Base-by-base conservation (phyloP, 1,140 invertebrate genomes). In the Fopius arisanus region DNA sequence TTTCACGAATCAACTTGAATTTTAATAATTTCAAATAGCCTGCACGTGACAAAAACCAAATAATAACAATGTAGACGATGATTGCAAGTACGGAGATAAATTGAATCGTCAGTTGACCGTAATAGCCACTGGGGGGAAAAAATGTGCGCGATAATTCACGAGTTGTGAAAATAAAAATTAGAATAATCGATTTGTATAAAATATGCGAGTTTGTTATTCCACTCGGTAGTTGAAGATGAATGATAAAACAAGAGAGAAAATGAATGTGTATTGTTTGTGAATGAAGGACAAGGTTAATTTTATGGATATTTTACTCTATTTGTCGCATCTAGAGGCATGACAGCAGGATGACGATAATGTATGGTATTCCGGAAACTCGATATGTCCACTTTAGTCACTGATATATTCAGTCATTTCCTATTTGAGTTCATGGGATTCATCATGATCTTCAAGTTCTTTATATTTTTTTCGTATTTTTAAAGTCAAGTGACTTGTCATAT, bases 271-370 rank as follows among this genome's bases (percentile, higher is more conserved):
- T 59, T 59, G 54, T 59, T 23, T 51, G 10, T 59, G 43, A n/a
- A 48, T 28, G 54, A 59, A 59, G 54, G 54, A 59, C 54, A 59
- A 59, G 54, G 54, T 12, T 28, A 12, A 1, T 23, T 59, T 26
- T 14, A 59, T 59, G 16, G 43, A 5, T 14, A 59, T 59, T 59
- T 59, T 59, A 59, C 19, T 59, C 23, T 26, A 59, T 59, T 59
- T 59, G 54, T 59, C 54, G 10, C 23, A 59, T 26, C 19, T 59
- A 5, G 54, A 59, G 54, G 26, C 54, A 59, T 59, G 54, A 59
- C 54, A 59, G 54, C 54, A 59, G 54, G 54, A 59, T 59, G 54
- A 59, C 54, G 54, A 59, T 59, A 59, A 59, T 59, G 19, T 26
- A 23, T 9, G 23, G 19, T 14, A 26, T 23, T 28, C 54, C 54